Evolutionary conservation across 2,888 invertebrate genomes (phyloP), one percentile per base, ranked within the genome.

Genomic region (Hymenopus coronatus): DNA sequence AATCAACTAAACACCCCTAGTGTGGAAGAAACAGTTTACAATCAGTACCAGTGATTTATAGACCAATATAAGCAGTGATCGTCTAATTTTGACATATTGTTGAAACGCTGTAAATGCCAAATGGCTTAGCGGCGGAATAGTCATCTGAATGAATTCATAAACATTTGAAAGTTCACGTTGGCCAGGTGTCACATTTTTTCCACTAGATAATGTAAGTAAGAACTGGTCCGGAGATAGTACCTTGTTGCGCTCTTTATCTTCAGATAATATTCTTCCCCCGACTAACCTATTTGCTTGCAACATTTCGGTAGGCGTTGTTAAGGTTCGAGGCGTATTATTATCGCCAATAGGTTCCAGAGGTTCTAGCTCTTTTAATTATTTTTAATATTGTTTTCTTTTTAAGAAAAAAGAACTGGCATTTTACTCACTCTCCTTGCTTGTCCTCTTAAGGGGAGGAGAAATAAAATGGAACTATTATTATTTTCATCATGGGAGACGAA

Each of bases 221-320:
- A 25, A 70, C 25, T 70, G 54, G 25, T 70, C 15, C 8, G 54
- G 25, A 70, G 33, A 20, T n/a, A 33, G 33, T 28, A 3, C 33
- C n/a, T 9, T 33, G 14, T 70, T 28, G 28, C 33, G 15, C n/a
- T 20, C 30, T 33, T 14, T 14, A 81, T 8, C 46, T 25, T 14
- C n/a, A 30, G 30, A n/a, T 87, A 82, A 82, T 82, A 82, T 33
- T 82, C 82, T 82, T 82, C 88, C 81, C 54, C 88, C 84, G 70
- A 28, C 88, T 83, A 82, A 88, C 88, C 83, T 88, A 88, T 88
- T 88, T 88, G 88, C 88, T 88, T 84, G 85, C 85, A 84, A 85
- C 88, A 88, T 88, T 85, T 88, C 88, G 82, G 84, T 88, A 88
- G 88, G 88, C 88, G 88, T 84, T 82, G 81, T 84, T 54, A 70